These are phyloP conservation scores for Aspidoscelis tigris DNA, from an alignment of 2,113 vertebrate genomes.

Conservation along the genomic window DNA sequence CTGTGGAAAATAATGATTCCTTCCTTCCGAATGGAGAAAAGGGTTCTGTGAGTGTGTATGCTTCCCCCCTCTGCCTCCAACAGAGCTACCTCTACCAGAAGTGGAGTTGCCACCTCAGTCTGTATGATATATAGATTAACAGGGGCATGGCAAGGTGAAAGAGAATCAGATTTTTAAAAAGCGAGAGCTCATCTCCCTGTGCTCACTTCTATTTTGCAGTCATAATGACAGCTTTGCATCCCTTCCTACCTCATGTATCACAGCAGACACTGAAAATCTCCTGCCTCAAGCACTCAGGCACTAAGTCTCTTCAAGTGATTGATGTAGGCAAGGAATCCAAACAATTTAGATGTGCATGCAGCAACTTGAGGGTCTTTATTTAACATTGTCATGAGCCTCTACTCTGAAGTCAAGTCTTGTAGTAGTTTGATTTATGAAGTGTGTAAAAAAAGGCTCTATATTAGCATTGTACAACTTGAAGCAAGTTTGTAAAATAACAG, in stretches of 20 bases:
- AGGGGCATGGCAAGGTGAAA: not conserved
- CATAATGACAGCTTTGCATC: not conserved
- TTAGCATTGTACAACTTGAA: not conserved
- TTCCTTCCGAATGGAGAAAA: too few relatives aligned
- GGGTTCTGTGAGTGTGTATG: too few relatives aligned
- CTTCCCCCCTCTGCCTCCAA: too few relatives aligned
- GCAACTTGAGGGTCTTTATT: not conserved
- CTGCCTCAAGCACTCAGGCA: conserved; percentile 6
- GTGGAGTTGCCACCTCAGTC: too few relatives aligned
- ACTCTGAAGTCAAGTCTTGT: not conserved
- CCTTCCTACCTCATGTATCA: not conserved
- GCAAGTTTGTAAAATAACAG: conserved; percentile 4
- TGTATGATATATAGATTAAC: too few relatives aligned
- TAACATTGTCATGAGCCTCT: not conserved
- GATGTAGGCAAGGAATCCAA: conserved; percentile 9
- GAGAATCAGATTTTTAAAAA: not conserved
- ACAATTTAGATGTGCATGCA: conserved; percentile 1
- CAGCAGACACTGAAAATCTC: not conserved
- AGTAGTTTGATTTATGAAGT: conserved; percentile 21
- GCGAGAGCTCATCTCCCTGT: not conserved
- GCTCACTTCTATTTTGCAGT: not conserved
- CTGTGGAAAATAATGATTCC: too few relatives aligned
- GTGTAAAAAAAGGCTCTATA: not conserved
- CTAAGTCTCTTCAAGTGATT: conserved; percentile 8
- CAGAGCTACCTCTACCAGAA: too few relatives aligned